Evolutionary conservation across 1,140 invertebrate species (phyloP).

Genomic region (Acromyrmex echinatior): DNA sequence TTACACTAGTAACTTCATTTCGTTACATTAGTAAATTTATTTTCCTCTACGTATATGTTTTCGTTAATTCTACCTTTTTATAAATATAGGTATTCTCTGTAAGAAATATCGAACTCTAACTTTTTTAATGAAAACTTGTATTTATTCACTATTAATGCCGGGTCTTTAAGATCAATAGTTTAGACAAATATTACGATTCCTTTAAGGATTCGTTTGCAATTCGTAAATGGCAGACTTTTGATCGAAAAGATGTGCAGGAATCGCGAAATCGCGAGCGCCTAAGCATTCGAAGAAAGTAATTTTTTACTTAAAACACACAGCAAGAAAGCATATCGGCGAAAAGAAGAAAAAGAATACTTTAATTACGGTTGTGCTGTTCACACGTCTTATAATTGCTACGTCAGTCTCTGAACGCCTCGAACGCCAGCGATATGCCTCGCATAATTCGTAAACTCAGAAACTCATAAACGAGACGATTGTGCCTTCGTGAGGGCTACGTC

Average conservation of each 20-base stretch:
- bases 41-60: neutral
- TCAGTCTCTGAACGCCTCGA: slow-evolving; percentile 43
- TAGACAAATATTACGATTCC: slow-evolving; percentile 17
- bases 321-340: neutral
- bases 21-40: neutral
- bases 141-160: neutral
- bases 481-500: slow-evolving; percentile 41
- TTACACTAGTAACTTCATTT: slow-evolving; percentile 7
- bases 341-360: slow-evolving; percentile 16
- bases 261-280: slow-evolving; percentile 28
- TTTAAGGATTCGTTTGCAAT: slow-evolving; percentile 27
- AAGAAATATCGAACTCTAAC: neutral
- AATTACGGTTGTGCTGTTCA: slow-evolving; percentile 43
- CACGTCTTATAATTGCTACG: slow-evolving; percentile 27
- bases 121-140: neutral
- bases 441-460: slow-evolving; percentile 31
- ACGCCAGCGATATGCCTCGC: slow-evolving; percentile 26
- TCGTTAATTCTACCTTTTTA: neutral
- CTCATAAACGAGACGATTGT: slow-evolving; percentile 51
- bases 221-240: neutral
- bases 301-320: slow-evolving; percentile 41
- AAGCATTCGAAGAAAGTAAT: slow-evolving; percentile 50
- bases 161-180: neutral
- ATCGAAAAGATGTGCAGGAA: neutral
- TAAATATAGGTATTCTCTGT: neutral